Evolutionary conservation across 2,113 vertebrate species (phyloP), one percentile per base, ranked within the genome.

Genomic region (Atherinomorus stipes): DNA sequence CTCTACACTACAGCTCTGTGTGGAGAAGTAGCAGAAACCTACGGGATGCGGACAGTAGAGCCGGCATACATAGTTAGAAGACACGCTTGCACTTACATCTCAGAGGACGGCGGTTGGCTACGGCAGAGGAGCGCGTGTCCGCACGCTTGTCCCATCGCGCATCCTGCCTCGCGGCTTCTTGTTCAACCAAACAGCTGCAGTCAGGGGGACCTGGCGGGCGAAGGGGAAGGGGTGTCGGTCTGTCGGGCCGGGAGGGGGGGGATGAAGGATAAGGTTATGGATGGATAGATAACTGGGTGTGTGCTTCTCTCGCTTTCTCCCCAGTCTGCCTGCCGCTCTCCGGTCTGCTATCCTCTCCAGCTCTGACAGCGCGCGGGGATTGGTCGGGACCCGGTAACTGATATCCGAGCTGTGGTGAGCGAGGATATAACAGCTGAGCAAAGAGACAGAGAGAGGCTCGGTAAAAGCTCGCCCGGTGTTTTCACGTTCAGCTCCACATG

Each of bases 71-170:
- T 4, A 72, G 53, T 76, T 34, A 58, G 42, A 10, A 66, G 44
- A 64, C 61, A 74, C 63, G 21, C 38, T 38, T 12, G 60, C 73
- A 96, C 96, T 96, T 93, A 96, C 95, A 95, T 93, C 64, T 96
- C 95, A 71, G 94, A 93, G 22, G 95, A 92, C 50, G 95, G 93
- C 44, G 96, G 95, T 53, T 98, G 96, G 93, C 95, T 99, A 93
- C 97, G 95, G 93, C 97, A 99, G 84, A 99, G 96, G 90, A 99
- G 96, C 92, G 97, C 96, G 95, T 98, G 97, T 93, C 97, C 97
- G 88, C 97, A 98, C 82, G 97, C 96, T 91, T 99, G 97, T 93
- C 97, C 97, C 97, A 98, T 99, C 90, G 83, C 95, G 96, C 95
- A 92, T 95, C 95, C 94, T 96, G 91, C 91, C 94, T 94, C 93